Evolutionary conservation across 2,797 vertebrate species (phyloP), one percentile per base, ranked within the genome.

Genomic region (Sebastiscus albofasciatus): DNA sequence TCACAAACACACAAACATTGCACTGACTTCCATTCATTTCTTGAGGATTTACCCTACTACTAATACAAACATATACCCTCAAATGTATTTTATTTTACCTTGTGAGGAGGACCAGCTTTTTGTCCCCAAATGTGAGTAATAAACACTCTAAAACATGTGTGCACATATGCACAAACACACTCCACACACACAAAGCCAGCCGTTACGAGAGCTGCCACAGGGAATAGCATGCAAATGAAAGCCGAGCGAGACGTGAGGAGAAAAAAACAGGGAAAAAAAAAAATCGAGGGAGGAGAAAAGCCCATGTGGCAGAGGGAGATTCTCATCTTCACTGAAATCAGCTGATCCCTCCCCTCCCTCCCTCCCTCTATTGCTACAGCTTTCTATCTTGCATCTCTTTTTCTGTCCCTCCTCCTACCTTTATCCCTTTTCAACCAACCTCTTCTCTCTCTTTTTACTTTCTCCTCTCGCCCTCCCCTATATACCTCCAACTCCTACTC

Each of bases 241-340:
- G 76, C 39, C 7, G 34, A 75, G 81, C 18, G 61, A 85, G 85
- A 89, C 52, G 62, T 59, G 80, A 78, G 62, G 72, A 72, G 68
- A 31, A 16, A 81, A 79, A 78, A 71, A 67, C 9, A 26, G 52
- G 49, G 66, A 72, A 49, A 64, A 52, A 27, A 89, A 85, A 83
- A 82, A 83, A 68, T 26, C 1, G 55, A 86, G 80, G 86, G 85
- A 91, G 80, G 85, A 94, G 91, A 93, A 92, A 92, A 93, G 86
- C 92, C 93, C 92, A 89, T 93, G 90, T 90, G 90, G 92, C 74
- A 82, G 71, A 93, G 93, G 91, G 94, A 94, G 92, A 93, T 93
- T 94, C 94, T 94, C 90, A 92, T 93, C 92, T 94, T 83, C 80
- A 85, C 67, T 89, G 84, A 89, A 92, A 94, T 93, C 94, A 94